These are phyloP conservation scores for Melanotus villosus DNA, from an alignment of 2,888 invertebrate species.

Conservation along the genomic window DNA sequence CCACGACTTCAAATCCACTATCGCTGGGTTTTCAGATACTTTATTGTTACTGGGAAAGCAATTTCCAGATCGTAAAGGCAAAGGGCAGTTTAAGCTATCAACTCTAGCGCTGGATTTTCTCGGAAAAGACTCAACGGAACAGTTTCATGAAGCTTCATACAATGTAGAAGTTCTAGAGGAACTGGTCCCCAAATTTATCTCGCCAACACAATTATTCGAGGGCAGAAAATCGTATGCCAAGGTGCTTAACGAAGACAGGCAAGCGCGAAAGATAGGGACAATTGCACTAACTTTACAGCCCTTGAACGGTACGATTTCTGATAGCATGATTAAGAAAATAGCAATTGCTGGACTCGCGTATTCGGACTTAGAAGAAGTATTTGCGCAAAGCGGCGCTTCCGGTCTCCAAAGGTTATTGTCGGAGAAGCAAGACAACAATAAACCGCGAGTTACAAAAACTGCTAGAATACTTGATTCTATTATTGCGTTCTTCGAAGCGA, in stretches of 20 bases:
- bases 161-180: conserved; percentile 13
- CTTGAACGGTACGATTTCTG: conserved; percentile 2
- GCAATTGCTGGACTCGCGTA: conserved; percentile 3
- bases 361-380: no score
- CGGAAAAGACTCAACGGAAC: neutral
- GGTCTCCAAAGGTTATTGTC: no score
- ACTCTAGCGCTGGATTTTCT: neutral
- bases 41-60: neutral
- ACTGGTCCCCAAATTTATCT: neutral
- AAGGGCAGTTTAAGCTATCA: neutral
- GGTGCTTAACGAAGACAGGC: no score
- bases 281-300: neutral
- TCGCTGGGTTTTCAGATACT: conserved; percentile 9
- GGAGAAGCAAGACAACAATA: no score
- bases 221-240: no score
- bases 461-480: no score
- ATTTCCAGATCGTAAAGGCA: neutral
- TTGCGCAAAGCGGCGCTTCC: no score
- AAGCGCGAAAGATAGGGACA: neutral
- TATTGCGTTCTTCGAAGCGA: no score
- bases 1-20: neutral
- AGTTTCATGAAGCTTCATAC: conserved; percentile 12
- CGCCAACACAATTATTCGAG: no score
- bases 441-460: no score
- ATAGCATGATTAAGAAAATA: conserved; percentile 3